Evolutionary conservation across 2,113 vertebrate genomes (phyloP).

Genomic region (Amphiprion percula): DNA sequence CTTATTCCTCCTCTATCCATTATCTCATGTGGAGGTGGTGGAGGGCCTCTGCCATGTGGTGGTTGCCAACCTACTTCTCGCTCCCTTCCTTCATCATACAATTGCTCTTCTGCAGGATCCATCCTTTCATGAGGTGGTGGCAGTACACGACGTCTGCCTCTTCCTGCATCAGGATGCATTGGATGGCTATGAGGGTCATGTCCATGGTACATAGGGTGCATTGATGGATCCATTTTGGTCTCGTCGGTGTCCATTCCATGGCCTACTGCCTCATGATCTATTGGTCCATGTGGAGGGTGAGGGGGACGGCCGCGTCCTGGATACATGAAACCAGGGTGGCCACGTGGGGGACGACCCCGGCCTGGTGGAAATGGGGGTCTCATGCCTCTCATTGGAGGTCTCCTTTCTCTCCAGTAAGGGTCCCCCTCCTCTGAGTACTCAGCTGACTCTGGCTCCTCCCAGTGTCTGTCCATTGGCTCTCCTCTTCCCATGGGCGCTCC

Average conservation of each 20-base stretch:
- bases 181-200: slow-evolving; percentile 76
- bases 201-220: slow-evolving; percentile 84
- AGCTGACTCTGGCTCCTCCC: slow-evolving; percentile 86
- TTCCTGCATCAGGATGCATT: slow-evolving; percentile 81
- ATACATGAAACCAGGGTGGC: slow-evolving; percentile 85
- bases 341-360: slow-evolving; percentile 82
- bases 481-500: slow-evolving; percentile 84
- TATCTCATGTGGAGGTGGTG: slow-evolving; percentile 69
- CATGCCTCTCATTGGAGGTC: slow-evolving; percentile 84
- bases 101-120: slow-evolving; percentile 54
- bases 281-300: slow-evolving; percentile 67
- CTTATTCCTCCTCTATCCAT: slow-evolving; percentile 64
- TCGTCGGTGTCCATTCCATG: slow-evolving; percentile 68
- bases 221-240: slow-evolving; percentile 60
- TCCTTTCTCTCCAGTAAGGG: slow-evolving; percentile 87
- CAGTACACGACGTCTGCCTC: slow-evolving; percentile 78
- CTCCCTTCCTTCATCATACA: slow-evolving; percentile 63
- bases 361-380: slow-evolving; percentile 82
- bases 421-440: slow-evolving; percentile 89
- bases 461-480: slow-evolving; percentile 87
- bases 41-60: slow-evolving; percentile 63
- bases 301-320: slow-evolving; percentile 76
- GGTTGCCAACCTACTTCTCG: slow-evolving; percentile 57
- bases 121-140: slow-evolving; percentile 76
- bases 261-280: slow-evolving; percentile 69